phyloP scores from a whole-genome alignment of 1,140 invertebrate species.

The Trichoplusia ni region DNA sequence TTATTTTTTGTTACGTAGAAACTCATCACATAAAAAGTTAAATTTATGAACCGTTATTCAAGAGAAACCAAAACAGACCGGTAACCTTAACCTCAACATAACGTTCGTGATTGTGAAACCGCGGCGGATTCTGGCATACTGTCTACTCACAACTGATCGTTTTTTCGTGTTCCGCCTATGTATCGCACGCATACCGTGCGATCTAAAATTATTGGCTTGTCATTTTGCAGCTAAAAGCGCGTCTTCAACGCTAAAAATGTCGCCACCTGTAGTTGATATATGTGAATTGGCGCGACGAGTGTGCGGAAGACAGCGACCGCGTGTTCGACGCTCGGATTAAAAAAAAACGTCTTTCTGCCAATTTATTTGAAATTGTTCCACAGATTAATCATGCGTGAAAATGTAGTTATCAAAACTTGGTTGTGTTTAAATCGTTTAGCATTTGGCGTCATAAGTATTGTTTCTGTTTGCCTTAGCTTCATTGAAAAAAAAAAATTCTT shows the following conservation, averaged over 20 bases:
- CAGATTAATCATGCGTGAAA: too few species aligned
- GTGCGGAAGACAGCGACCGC: conserved; percentile 28
- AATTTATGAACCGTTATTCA: too few species aligned
- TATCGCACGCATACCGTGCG: conserved; percentile 31
- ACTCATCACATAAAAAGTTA: too few species aligned
- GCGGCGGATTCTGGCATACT: conserved; percentile 25
- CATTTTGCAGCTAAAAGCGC: conserved; percentile 21
- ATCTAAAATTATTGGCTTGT: conserved; percentile 39
- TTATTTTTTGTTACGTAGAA: neutral
- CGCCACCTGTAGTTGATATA: conserved; percentile 41
- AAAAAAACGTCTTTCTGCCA: neutral
- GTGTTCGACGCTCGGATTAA: neutral
- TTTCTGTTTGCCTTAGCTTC: too few species aligned
- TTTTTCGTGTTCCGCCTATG: conserved; percentile 13
- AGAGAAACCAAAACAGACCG: too few species aligned
- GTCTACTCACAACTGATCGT: neutral
- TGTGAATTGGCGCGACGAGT: conserved; percentile 35
- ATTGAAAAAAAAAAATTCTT: too few species aligned
- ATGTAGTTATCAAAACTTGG: too few species aligned
- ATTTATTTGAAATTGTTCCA: conserved; percentile 16
- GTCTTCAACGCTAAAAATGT: conserved; percentile 44
- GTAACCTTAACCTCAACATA: neutral
- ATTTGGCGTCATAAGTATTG: too few species aligned
- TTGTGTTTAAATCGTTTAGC: too few species aligned
- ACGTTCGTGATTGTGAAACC: neutral